Evolutionary conservation across 2,113 vertebrate species (phyloP), one percentile per base, ranked within the genome.

Genomic region (Saimiri boliviensis): DNA sequence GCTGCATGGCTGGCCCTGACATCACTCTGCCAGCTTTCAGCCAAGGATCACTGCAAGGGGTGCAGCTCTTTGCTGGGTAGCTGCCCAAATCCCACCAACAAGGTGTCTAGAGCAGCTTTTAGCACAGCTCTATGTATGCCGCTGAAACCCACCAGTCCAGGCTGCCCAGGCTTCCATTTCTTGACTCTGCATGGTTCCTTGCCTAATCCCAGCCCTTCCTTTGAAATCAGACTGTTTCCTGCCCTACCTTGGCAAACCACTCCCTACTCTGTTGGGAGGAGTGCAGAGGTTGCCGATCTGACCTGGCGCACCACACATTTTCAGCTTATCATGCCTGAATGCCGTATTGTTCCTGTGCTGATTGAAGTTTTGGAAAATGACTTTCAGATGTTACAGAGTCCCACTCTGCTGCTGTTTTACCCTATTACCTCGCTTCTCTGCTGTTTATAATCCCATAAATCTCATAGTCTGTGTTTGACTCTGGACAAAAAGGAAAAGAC

Each of bases 331-430:
- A 20, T 79, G 83, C 86, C 91, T 96, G 94, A 97, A 96, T 88
- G 97, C 95, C 3, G 71, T 76, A 88, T 96, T 97, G 95, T 97
- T 97, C 73, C 74, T 56, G 16, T 6, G 82, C 74, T 94, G 93
- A 97, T 92, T 77, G 93, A 97, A 96, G 95, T 98, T 97, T 76
- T 89, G 45, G 92, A 94, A 92, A 97, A 95, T 93, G 89, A 93
- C 94, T 91, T 86, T 94, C 97, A 97, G 91, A 60, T 74, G 89
- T 93, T 7, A 63, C 11, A 83, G 56, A 40, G 63, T 76, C 17
- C 76, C 92, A 19, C 90, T 86, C 81, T 52, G 86, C 76, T 52
- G 35, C 74, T 86, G 58, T 54, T 42, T 85, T 60, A 79, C 88
- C 60, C 81, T 68, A 76, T 92, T 74, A 23, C 83, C 2, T 35